phyloP scores from a whole-genome alignment of 2,113 vertebrate species.

The Speoplatyrhinus poulsoni region DNA sequence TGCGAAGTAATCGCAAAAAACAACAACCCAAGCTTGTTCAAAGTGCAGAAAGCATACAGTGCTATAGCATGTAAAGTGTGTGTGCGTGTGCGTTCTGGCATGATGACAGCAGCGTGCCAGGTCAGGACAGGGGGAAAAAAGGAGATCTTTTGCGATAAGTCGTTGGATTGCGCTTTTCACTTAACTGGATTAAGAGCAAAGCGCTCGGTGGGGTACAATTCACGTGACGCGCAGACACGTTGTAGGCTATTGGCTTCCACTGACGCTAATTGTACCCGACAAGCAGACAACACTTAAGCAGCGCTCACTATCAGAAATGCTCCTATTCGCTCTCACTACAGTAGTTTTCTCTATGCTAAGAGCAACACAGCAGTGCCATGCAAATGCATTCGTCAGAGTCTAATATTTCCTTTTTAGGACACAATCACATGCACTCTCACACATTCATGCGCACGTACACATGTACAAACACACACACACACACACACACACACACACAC shows the following conservation, averaged over 20 bases:
- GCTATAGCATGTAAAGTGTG: slow-evolving; percentile 25
- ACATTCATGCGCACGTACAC: background rate
- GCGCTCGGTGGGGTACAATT: slow-evolving; percentile 49
- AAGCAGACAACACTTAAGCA: slow-evolving; percentile 36
- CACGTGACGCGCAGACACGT: slow-evolving; percentile 64
- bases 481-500: slow-evolving; percentile 1
- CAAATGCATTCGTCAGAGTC: background rate
- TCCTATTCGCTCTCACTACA: background rate
- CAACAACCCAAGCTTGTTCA: slow-evolving; percentile 12
- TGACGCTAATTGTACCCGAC: slow-evolving; percentile 45
- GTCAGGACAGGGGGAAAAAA: slow-evolving; percentile 45
- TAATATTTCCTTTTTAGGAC: background rate
- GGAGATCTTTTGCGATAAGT: slow-evolving; percentile 66
- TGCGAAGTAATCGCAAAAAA: slow-evolving; percentile 26
- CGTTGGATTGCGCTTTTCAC: slow-evolving; percentile 21
- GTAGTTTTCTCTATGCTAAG: background rate
- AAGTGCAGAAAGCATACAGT: slow-evolving; percentile 17
- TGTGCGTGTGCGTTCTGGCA: slow-evolving; percentile 37
- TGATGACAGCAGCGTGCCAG: slow-evolving; percentile 28
- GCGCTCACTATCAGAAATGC: background rate
- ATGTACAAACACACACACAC: background rate
- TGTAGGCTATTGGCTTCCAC: slow-evolving; percentile 46
- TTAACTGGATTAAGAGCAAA: slow-evolving; percentile 62
- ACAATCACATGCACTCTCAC: background rate
- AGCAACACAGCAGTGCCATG: slow-evolving; percentile 27